These are phyloP conservation scores for Lasioglossum lativentre DNA, from an alignment of 2,888 invertebrate genomes.

Conservation along the genomic window DNA sequence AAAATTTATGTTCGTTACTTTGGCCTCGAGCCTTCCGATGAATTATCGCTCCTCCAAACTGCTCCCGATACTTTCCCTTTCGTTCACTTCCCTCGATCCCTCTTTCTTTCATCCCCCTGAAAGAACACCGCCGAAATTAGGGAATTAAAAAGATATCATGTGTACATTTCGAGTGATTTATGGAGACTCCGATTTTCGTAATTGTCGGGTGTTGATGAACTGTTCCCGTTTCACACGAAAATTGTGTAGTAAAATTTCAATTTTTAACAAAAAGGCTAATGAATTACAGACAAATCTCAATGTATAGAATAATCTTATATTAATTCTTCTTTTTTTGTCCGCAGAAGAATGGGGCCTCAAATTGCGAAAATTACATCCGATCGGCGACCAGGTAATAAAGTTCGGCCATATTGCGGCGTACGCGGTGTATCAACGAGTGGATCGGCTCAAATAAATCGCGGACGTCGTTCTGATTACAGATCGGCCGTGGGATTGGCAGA, in stretches of 20 bases:
- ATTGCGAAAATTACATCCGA: background rate
- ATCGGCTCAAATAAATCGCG: slow-evolving; percentile 66
- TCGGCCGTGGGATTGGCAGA: slow-evolving; percentile 70
- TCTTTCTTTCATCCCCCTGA: background rate
- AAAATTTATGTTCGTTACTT: slow-evolving; percentile 55
- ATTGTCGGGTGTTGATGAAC: background rate
- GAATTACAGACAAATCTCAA: too few species aligned
- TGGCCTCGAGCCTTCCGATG: slow-evolving; percentile 23
- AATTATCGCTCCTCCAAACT: slow-evolving; percentile 30
- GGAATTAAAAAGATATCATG: slow-evolving; percentile 4
- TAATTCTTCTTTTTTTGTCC: too few species aligned
- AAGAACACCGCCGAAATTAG: slow-evolving; percentile 5
- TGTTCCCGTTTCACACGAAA: background rate
- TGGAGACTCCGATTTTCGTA: background rate
- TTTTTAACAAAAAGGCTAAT: background rate
- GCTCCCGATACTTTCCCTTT: slow-evolving; percentile 34
- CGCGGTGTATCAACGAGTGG: slow-evolving; percentile 55
- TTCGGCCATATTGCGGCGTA: slow-evolving; percentile 46
- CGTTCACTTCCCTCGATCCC: background rate
- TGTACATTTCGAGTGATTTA: background rate
- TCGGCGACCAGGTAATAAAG: background rate
- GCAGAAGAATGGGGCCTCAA: background rate
- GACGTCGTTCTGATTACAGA: slow-evolving; percentile 69
- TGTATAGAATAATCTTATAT: too few species aligned
- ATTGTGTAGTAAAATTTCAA: background rate